phyloP scores from a whole-genome alignment of 2,888 invertebrate species.

The Dorcus parallelipipedus region DNA sequence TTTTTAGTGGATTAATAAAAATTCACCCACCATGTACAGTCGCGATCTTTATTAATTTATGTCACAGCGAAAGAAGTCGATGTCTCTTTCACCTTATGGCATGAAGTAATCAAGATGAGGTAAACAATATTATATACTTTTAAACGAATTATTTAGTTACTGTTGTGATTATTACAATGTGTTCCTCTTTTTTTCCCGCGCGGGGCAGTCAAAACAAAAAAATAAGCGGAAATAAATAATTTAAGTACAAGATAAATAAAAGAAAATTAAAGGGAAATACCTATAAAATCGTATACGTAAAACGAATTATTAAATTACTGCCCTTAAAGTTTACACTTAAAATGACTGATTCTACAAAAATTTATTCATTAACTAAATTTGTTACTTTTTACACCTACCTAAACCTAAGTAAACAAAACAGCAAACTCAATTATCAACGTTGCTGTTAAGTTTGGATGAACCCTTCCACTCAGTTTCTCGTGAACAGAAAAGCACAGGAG shows the following conservation, averaged over 20 bases:
- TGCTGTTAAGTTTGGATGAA: slow-evolving; percentile 1
- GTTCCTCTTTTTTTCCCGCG: not conserved
- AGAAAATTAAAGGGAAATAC: not conserved
- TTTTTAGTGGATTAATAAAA: too few relatives aligned
- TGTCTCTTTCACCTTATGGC: too few relatives aligned
- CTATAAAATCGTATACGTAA: not conserved
- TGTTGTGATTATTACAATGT: not conserved
- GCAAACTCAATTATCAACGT: not conserved
- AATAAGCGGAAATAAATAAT: too few relatives aligned
- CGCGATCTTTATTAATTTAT: too few relatives aligned
- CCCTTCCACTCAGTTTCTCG: not conserved
- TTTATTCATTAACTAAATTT: not conserved
- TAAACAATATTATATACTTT: too few relatives aligned
- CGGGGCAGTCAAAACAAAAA: too few relatives aligned
- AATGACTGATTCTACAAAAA: not conserved
- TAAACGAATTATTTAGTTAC: too few relatives aligned
- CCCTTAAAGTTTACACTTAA: not conserved
- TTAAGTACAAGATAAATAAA: too few relatives aligned
- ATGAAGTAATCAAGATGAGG: too few relatives aligned
- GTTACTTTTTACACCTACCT: slow-evolving; percentile 3
- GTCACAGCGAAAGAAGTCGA: too few relatives aligned
- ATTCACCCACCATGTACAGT: too few relatives aligned
- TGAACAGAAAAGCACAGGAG: not conserved
- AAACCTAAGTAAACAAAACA: not conserved
- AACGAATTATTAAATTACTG: not conserved